Percentiles rank a stretch among this genome's conserved stretches.
Evolutionary conservation across 37 sponge, comb jelly and placozoan species (phyloP).

Genomic region (Aphrocallistes beatrix): DNA sequence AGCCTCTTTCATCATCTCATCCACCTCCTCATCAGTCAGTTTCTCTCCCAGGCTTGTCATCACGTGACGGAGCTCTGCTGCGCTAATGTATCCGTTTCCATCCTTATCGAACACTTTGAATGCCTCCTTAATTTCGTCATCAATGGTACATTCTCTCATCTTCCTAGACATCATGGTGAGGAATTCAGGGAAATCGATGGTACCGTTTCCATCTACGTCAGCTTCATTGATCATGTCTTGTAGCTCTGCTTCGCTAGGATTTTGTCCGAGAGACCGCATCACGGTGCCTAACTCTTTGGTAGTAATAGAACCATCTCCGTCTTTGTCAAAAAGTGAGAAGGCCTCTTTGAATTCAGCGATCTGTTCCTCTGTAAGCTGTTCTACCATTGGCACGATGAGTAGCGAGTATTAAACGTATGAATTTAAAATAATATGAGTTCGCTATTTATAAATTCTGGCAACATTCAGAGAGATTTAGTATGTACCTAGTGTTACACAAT

Average conservation of each 20-base stretch:
- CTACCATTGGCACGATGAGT: constrained; percentile 28
- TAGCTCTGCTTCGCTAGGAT: constrained; percentile 59
- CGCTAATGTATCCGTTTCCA: constrained; percentile 24
- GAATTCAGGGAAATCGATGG: constrained; percentile 28
- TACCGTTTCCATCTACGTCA: constrained; percentile 26
- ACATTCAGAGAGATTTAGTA: no score
- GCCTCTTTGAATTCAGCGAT: constrained; percentile 60
- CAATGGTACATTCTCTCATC: background rate
- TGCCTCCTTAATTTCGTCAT: constrained; percentile 21
- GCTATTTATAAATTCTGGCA: no score
- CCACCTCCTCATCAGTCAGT: constrained; percentile 43
- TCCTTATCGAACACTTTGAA: constrained; percentile 31
- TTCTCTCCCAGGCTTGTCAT: constrained; percentile 48
- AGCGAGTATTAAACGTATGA: no score
- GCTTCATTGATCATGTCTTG: constrained; percentile 43
- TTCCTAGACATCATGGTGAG: constrained; percentile 30
- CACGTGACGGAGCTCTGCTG: constrained; percentile 31
- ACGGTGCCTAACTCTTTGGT: constrained; percentile 64
- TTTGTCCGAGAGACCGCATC: constrained; percentile 62
- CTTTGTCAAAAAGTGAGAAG: constrained; percentile 63
- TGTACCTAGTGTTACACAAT: no score
- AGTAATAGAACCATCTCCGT: constrained; percentile 56
- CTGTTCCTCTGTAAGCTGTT: constrained; percentile 39
- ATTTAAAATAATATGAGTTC: no score
- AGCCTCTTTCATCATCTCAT: constrained; percentile 52